phyloP scores from a whole-genome alignment of 2,888 invertebrate species.

The Cheilosia vernalis region DNA sequence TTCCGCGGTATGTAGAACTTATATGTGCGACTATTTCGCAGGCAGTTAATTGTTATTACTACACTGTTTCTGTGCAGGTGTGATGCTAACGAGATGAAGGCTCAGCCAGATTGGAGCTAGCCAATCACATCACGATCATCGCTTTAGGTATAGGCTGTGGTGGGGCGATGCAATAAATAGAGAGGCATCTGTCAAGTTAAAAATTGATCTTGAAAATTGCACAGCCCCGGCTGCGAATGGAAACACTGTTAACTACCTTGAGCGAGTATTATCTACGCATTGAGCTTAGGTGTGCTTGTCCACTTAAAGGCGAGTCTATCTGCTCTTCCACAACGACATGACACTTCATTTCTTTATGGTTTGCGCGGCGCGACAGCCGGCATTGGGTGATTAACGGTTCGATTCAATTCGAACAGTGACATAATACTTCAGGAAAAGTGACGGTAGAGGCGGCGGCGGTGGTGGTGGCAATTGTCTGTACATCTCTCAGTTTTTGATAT shows the following conservation, averaged over 20 bases:
- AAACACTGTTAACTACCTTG: conserved; percentile 69
- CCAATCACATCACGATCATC: conserved; percentile 70
- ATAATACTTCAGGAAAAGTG: conserved; percentile 28
- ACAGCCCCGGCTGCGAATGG: conserved; percentile 41
- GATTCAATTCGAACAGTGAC: conserved; percentile 43
- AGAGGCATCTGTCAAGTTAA: conserved; percentile 51
- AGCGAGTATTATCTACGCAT: conserved; percentile 48
- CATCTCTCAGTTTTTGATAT: conserved; percentile 34
- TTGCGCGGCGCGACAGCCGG: conserved; percentile 40
- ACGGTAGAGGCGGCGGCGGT: conserved; percentile 42
- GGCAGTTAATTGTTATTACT: conserved; percentile 57
- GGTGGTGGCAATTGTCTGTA: conserved; percentile 47
- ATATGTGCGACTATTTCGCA: conserved; percentile 11
- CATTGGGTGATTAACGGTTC: conserved; percentile 67
- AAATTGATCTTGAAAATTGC: conserved; percentile 55
- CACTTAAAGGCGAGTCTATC: conserved; percentile 35
- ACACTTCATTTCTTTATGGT: conserved; percentile 20
- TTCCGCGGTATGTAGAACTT: conserved; percentile 35
- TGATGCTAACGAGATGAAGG: conserved; percentile 69
- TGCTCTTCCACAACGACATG: conserved; percentile 33
- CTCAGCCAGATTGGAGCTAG: conserved; percentile 66
- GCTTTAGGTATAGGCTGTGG: conserved; percentile 51
- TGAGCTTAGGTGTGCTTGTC: conserved; percentile 58
- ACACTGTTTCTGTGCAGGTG: conserved; percentile 52
- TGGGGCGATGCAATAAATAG: conserved; percentile 39